phyloP scores from a whole-genome alignment of 2,888 invertebrate species.

The Atrina japonica region DNA sequence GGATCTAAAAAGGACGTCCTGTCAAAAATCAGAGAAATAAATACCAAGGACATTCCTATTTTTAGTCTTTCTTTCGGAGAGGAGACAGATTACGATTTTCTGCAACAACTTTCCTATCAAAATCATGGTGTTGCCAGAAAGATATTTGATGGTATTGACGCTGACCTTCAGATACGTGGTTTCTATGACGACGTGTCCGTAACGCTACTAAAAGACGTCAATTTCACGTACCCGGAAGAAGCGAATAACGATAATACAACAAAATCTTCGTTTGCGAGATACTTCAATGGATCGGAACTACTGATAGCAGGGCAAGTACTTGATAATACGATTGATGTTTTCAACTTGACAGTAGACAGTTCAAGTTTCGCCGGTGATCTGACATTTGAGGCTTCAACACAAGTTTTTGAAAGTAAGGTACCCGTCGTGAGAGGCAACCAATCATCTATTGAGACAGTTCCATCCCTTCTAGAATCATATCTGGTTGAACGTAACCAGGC shows the following conservation, averaged over 20 bases:
- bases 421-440: too few species aligned
- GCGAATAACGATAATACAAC: neutral
- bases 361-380: too few species aligned
- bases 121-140: neutral
- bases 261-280: neutral
- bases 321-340: neutral
- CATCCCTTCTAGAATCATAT: too few species aligned
- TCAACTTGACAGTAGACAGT: neutral
- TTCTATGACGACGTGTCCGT: neutral
- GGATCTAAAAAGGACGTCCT: slow-evolving; percentile 3
- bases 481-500: too few species aligned
- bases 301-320: neutral
- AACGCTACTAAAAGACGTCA: neutral
- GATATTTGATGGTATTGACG: neutral
- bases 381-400: neutral
- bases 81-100: neutral
- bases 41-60: slow-evolving; percentile 2
- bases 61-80: neutral
- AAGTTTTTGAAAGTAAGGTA: too few species aligned
- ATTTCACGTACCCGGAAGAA: neutral
- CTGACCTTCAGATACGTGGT: neutral
- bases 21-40: neutral
- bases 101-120: neutral
- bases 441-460: too few species aligned
- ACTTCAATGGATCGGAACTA: slow-evolving; percentile 2